Evolutionary conservation across 2,797 vertebrate species (phyloP), one percentile per base, ranked within the genome.

Genomic region (Onychomys arenicola): DNA sequence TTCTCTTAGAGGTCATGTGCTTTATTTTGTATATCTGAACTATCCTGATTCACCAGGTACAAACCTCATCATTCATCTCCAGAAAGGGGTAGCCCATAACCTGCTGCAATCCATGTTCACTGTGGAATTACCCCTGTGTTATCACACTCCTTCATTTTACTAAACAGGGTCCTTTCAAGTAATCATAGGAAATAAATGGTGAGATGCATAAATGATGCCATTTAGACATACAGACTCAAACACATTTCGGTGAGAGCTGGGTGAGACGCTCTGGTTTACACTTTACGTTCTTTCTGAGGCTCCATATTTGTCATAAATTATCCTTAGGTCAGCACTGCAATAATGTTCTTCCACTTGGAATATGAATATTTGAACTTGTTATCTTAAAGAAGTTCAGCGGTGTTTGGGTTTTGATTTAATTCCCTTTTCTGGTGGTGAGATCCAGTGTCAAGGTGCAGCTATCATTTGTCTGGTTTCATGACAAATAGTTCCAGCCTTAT

Each of bases 371-470:
- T 65, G 89, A 96, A 84, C 4, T 73, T 0, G 1, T 94, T 94
- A 93, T 82, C 91, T 89, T 90, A 87, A 92, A 89, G 76, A 88
- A 25, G 91, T 96, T 85, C 55, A 91, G 29, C 37, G 81, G 17
- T 92, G 65, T 94, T 96, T 96, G 94, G 89, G 93, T 94, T 94
- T 89, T 67, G 63, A 89, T 94, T 59, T 65, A 90, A 76, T 69
- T 67, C 80, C 93, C 29, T 76, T 77, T 95, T 91, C 59, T 77
- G 32, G 40, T 37, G 59, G 34, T 69, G 16, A 84, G 93, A 96
- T 49, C 34, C 29, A 69, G 27, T 46, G n/a, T 93, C 46, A 90
- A 93, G 59, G 3, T 82, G 32, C 19, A 46, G 25, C 13, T 37
- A 8, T n/a, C 1, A 43, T 94, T 92, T 49, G 80, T n/a, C 5